Conservation (phyloP, 2,113 vertebrate species). For the Rhinopomastus cyanomelas region DNA sequence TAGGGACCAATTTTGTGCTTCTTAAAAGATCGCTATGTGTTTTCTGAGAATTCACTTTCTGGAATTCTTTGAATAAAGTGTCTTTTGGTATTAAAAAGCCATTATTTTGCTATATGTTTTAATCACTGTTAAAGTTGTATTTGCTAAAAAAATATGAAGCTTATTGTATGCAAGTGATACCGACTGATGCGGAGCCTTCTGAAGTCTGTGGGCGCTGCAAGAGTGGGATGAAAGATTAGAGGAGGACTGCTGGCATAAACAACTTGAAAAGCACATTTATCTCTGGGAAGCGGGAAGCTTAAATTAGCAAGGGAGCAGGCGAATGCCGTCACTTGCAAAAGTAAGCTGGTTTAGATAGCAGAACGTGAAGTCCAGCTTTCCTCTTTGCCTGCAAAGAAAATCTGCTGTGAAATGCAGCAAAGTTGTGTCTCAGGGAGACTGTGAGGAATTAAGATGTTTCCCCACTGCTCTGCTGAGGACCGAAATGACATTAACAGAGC, state of each 20-base stretch:
- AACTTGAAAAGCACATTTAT: slow-evolving; percentile 22
- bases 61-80: not conserved
- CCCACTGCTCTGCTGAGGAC: not conserved
- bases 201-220: not conserved
- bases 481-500: not conserved
- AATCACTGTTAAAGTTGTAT: slow-evolving; percentile 16
- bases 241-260: not conserved
- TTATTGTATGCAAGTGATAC: not conserved
- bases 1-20: not conserved
- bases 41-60: slow-evolving; percentile 1
- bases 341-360: not conserved
- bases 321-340: not conserved
- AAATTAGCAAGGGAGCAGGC: not conserved
- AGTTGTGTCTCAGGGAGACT: not conserved
- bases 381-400: not conserved
- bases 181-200: not conserved
- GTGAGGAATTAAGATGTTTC: not conserved
- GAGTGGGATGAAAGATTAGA: not conserved
- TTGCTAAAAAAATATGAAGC: slow-evolving; percentile 1
- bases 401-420: slow-evolving; percentile 8
- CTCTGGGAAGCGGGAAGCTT: slow-evolving; percentile 36
- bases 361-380: not conserved
- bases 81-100: not conserved
- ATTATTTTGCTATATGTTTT: not conserved
- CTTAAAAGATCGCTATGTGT: not conserved